Conservation (phyloP, 2,113 vertebrate species). For the Tonatia bakeri region DNA sequence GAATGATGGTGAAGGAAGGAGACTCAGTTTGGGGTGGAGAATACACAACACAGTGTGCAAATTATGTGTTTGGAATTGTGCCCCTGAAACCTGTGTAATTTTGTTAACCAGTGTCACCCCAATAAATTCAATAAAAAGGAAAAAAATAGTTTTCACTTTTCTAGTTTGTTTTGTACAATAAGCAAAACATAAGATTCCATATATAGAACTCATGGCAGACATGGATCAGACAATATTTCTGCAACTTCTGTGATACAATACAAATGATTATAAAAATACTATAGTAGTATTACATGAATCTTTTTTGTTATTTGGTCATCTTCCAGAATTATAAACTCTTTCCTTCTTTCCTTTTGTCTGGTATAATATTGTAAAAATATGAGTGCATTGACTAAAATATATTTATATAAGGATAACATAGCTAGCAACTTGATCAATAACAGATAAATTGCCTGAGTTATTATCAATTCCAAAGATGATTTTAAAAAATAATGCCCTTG, state of each 20-base stretch:
- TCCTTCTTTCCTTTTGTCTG: not conserved
- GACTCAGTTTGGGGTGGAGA: no score
- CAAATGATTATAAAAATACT: not conserved
- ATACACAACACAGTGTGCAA: no score
- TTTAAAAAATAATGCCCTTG: not conserved
- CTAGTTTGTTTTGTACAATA: conserved; percentile 19
- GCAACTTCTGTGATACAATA: not conserved
- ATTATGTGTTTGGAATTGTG: no score
- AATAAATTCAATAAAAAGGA: no score
- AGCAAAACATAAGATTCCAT: not conserved
- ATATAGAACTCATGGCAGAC: not conserved
- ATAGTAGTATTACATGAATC: not conserved
- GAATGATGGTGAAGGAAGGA: no score
- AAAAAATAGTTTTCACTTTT: not conserved
- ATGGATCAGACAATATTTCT: not conserved
- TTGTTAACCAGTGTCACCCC: no score
- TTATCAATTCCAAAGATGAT: conserved; percentile 39
- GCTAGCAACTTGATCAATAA: conserved; percentile 57
- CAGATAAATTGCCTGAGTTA: conserved; percentile 57
- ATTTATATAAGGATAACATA: conserved; percentile 53
- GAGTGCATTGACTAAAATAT: conserved; percentile 42
- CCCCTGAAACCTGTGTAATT: no score
- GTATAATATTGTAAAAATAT: conserved; percentile 42
- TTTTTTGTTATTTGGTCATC: not conserved
- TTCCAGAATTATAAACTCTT: not conserved